These are phyloP conservation scores for Hiodon tergisus DNA, from an alignment of 2,113 vertebrate genomes.

Conservation along the genomic window DNA sequence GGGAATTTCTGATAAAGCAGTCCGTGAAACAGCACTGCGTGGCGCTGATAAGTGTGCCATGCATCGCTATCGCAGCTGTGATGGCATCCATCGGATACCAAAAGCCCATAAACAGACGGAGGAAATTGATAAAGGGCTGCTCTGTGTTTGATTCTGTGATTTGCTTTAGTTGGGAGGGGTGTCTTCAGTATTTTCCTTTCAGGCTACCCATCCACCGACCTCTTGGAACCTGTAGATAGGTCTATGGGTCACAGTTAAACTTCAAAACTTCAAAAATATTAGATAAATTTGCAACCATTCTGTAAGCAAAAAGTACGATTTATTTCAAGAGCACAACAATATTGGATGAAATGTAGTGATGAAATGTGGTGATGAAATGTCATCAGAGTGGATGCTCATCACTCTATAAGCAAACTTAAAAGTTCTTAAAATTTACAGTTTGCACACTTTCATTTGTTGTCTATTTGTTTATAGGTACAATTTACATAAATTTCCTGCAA, in stretches of 20 bases:
- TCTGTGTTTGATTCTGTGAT: slow-evolving; percentile 56
- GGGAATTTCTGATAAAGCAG: slow-evolving; percentile 63
- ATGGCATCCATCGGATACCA: slow-evolving; percentile 48
- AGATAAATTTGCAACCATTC: background rate
- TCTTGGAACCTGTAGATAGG: too few relatives aligned
- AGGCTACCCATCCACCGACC: slow-evolving; percentile 32
- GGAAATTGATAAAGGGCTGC: slow-evolving; percentile 56
- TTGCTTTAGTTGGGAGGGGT: slow-evolving; percentile 34
- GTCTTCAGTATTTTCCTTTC: slow-evolving; percentile 39
- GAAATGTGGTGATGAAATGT: too few relatives aligned
- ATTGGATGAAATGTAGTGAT: too few relatives aligned
- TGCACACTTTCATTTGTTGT: too few relatives aligned
- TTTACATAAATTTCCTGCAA: too few relatives aligned
- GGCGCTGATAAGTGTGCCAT: slow-evolving; percentile 47
- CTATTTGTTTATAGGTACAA: too few relatives aligned
- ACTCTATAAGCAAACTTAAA: too few relatives aligned
- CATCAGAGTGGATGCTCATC: too few relatives aligned
- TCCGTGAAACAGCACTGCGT: slow-evolving; percentile 58
- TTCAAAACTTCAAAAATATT: too few relatives aligned
- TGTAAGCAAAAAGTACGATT: background rate
- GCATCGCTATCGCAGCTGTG: background rate
- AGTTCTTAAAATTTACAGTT: too few relatives aligned
- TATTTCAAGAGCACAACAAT: background rate
- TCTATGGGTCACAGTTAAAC: background rate
- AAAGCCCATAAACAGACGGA: slow-evolving; percentile 56